A percentile compares a stretch with the other conserved stretches of the same genome.
phyloP scores from a whole-genome alignment of 2,888 invertebrate species.

The Drosophila mimetica region DNA sequence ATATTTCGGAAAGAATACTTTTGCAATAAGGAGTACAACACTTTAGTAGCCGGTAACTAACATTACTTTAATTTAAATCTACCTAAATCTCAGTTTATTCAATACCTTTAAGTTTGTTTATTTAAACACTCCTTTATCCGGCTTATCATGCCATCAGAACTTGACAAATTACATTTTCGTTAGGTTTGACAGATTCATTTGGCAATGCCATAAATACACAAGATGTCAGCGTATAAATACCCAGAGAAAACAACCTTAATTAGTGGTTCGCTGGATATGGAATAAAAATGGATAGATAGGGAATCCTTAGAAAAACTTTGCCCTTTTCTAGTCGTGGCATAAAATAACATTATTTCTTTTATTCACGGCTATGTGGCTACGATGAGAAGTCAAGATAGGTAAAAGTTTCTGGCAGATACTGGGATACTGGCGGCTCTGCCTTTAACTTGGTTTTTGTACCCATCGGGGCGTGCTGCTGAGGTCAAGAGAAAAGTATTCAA shows the following conservation, averaged over 20 bases:
- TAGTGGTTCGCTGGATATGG: neutral
- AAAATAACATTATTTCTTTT: slow-evolving; percentile 11
- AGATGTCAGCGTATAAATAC: slow-evolving; percentile 2
- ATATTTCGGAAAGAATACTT: too few relatives aligned
- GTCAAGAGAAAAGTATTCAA: slow-evolving; percentile 2
- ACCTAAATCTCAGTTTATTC: neutral
- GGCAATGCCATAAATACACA: neutral
- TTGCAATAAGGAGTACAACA: too few relatives aligned
- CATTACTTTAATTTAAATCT: too few relatives aligned
- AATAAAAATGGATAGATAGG: neutral
- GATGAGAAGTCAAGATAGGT: slow-evolving; percentile 19
- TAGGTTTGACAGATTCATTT: neutral
- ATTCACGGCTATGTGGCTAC: slow-evolving; percentile 1
- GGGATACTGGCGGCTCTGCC: neutral
- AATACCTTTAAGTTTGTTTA: neutral
- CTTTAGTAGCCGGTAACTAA: too few relatives aligned
- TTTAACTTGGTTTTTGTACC: slow-evolving; percentile 19
- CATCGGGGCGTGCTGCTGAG: slow-evolving; percentile 3
- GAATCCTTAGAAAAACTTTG: slow-evolving; percentile 23
- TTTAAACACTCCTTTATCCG: neutral
- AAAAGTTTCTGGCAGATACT: slow-evolving; percentile 28
- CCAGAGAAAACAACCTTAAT: slow-evolving; percentile 14
- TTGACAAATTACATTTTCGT: slow-evolving; percentile 6
- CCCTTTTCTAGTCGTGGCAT: slow-evolving; percentile 1
- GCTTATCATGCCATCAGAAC: neutral